phyloP scores from a whole-genome alignment of 2,888 invertebrate genomes.

The Cheilosia scutellata region DNA sequence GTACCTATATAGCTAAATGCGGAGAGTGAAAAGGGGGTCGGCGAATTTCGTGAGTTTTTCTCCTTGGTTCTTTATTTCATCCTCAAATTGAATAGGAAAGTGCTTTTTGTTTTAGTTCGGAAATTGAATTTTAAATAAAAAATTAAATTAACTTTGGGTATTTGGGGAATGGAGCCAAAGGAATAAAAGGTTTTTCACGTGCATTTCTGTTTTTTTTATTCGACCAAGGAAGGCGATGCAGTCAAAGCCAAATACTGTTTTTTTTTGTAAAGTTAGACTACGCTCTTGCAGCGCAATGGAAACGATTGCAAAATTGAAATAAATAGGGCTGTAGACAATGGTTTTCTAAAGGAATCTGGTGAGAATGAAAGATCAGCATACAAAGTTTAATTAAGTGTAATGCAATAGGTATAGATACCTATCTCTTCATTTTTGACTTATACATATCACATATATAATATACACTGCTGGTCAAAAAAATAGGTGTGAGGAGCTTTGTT shows the following conservation, averaged over 20 bases:
- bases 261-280: conserved; percentile 33
- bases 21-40: not conserved
- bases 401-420: no score
- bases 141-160: conserved; percentile 83
- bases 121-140: conserved; percentile 83
- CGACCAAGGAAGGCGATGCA: conserved; percentile 11
- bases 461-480: no score
- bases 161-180: conserved; percentile 77
- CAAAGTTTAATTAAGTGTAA: not conserved
- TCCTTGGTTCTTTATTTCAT: conserved; percentile 61
- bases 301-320: not conserved
- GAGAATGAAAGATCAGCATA: not conserved
- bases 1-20: conserved; percentile 28
- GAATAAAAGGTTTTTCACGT: conserved; percentile 72
- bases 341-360: no score
- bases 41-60: conserved; percentile 54
- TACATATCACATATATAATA: no score
- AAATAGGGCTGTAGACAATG: no score
- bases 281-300: not conserved
- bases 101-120: conserved; percentile 83
- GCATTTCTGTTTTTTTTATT: conserved; percentile 30
- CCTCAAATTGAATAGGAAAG: conserved; percentile 76
- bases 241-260: conserved; percentile 14
- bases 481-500: no score
- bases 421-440: no score